A percentile compares a stretch with the other conserved stretches of the same genome.
Evolutionary conservation across 2,797 vertebrate genomes (phyloP).

Genomic region (Hypotaenidia philippensis): DNA sequence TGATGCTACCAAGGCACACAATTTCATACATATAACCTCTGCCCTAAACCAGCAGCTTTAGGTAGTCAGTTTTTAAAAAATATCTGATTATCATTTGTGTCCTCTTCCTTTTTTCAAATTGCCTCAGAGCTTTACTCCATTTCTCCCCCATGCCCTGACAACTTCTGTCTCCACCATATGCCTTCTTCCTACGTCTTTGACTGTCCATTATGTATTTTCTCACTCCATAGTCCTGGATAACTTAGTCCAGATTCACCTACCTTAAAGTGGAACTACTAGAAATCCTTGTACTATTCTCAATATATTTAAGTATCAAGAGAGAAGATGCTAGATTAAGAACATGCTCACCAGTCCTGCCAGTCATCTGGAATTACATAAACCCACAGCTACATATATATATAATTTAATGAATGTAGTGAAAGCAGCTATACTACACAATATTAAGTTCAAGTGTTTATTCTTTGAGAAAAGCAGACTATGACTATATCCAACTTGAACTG

Average conservation of each 20-base stretch:
- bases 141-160: not conserved
- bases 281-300: rapidly evolving
- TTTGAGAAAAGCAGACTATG: not conserved
- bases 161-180: not conserved
- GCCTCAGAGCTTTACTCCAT: not conserved
- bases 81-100: not conserved
- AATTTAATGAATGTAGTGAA: not conserved
- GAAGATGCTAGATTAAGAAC: not conserved
- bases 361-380: not conserved
- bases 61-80: not conserved
- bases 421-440: not conserved
- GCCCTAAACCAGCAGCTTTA: not conserved
- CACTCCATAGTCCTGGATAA: not conserved
- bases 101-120: not conserved
- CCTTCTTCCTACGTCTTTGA: not conserved
- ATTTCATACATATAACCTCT: not conserved
- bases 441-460: not conserved
- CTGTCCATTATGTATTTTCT: not conserved
- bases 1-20: not conserved
- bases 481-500: not conserved
- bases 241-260: not conserved
- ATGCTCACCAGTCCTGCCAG: not conserved
- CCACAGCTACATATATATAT: not conserved
- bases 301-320: not conserved
- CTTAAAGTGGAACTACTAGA: not conserved